Base-by-base conservation (phyloP, 2,797 vertebrate genomes). In the Alosa sapidissima region DNA sequence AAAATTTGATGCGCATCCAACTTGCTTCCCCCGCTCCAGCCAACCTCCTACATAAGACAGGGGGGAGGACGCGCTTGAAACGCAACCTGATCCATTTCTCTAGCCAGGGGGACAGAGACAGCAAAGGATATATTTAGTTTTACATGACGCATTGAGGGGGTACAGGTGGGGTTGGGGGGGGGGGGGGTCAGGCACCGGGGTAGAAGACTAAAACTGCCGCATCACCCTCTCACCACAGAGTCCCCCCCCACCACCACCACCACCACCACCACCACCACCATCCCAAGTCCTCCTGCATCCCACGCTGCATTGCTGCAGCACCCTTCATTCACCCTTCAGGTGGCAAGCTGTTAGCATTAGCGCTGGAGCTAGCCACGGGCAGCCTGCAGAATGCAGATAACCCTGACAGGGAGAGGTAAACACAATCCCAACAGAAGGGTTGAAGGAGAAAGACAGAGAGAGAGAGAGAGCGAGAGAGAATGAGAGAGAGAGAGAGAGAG, bases 311-410 rank as follows among this genome's bases (percentile, higher is more conserved):
- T 75, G 68, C 68, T 16, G 68, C 68, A 75, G 68, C 68, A 75
- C 68, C 68, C 68, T 75, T 75, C 68, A 75, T 75, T 75, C 68
- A 75, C 68, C 68, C 68, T 75, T 75, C 68, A 75, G 68, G 68
- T 75, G 68, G 68, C 33, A 36, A 75, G 68, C 68, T 75, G 68
- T 41, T 75, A 75, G 68, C 68, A 13, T 75, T 75, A 36, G 36
- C 36, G 33, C 68, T 41, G 68, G 36, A 75, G 65, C 33, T 75
- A 75, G 33, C 68, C 14, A 11, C 68, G 41, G 68, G 68, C 68
- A 41, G 68, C 33, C 11, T 16, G 68, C 68, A 75, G 68, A 75
- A 75, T 75, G 68, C 68, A 75, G 68, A 75, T 75, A 14, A 75
- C 41, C 68, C 68, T 75, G 68, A 75, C 13, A 33, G 62, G 9